Base-by-base conservation (phyloP, 2,888 invertebrate genomes). In the Saturnia pavonia region DNA sequence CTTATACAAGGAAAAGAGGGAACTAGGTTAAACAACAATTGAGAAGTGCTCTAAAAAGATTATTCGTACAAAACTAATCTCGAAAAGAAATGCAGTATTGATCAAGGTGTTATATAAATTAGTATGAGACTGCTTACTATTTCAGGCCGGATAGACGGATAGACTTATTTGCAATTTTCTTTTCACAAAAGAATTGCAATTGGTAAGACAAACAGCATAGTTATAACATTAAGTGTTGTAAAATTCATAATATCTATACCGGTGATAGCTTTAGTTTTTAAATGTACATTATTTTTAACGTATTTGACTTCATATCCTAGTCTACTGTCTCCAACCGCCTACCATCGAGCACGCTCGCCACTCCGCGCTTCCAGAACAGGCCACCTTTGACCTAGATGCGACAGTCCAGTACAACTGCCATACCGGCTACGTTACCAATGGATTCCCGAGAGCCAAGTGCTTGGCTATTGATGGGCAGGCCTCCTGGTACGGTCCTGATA, bases 401-500 rank as follows among this genome's bases (percentile, higher is more conserved):
- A 97, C 97, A 0, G 96, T 99, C 6, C 97, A 97, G 87, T 99
- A 99, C 94, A 97, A 97, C 85, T 99, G 99, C 83, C 96, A 97
- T 82, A 97, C 97, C n/a, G 99, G 99, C 16, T 99, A 98, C 90
- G 97, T 97, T 72, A 97, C 98, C 74, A 97, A 97, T 82, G 99
- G 99, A 0, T 97, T 99, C 88, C 97, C 97, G 1, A 94, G 97
- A 63, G 98, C 99, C 68, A 99, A 99, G 91, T 99, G 99, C 87
- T 94, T 99, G 75, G 96, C 97, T 73, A 97, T 98, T 79, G 97
- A 98, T 78, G 96, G 95, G 0, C 96, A 96, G 78, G 99, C 99
- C 0, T 97, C 97, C 77, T 99, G 99, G 99, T 99, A 98, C 82
- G 99, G 99, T 1, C 99, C 99, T 1, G 98, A 99, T 81, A 97